phyloP scores from a whole-genome alignment of 2,797 vertebrate genomes.

The Microchirus variegatus region DNA sequence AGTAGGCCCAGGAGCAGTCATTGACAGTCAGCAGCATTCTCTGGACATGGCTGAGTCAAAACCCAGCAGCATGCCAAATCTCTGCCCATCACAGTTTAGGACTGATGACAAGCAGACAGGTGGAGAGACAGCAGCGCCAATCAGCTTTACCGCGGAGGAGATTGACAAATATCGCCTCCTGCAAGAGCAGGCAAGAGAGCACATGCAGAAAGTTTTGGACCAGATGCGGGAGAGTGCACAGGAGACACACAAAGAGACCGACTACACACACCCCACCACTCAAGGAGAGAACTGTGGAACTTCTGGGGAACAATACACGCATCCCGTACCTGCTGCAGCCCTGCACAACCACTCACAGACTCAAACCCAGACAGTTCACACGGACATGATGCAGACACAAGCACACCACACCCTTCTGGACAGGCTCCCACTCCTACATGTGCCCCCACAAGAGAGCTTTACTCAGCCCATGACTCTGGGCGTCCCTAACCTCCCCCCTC shows the following conservation, averaged over 20 bases:
- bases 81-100: conserved; percentile 43
- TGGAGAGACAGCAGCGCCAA: conserved; percentile 82
- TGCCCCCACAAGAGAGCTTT: conserved; percentile 57
- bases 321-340: conserved; percentile 8
- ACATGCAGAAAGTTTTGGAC: conserved; percentile 94
- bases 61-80: conserved; percentile 53
- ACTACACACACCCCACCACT: conserved; percentile 40
- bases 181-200: conserved; percentile 95
- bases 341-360: conserved; percentile 58
- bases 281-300: conserved; percentile 31
- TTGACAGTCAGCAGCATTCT: conserved; percentile 42
- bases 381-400: conserved; percentile 56
- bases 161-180: conserved; percentile 95
- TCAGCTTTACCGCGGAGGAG: conserved; percentile 95
- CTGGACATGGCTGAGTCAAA: conserved; percentile 68
- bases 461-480: conserved; percentile 67
- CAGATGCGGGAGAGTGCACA: conserved; percentile 80
- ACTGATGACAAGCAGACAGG: conserved; percentile 66
- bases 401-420: conserved; percentile 46
- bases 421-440: conserved; percentile 48
- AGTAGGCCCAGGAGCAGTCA: conserved; percentile 5
- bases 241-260: conserved; percentile 41
- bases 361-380: conserved; percentile 41
- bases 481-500: conserved; percentile 72
- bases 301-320: conserved; percentile 50